Evolutionary conservation across 2,113 vertebrate genomes (phyloP), one percentile per base, ranked within the genome.

Genomic region (Bostrychus sinensis): DNA sequence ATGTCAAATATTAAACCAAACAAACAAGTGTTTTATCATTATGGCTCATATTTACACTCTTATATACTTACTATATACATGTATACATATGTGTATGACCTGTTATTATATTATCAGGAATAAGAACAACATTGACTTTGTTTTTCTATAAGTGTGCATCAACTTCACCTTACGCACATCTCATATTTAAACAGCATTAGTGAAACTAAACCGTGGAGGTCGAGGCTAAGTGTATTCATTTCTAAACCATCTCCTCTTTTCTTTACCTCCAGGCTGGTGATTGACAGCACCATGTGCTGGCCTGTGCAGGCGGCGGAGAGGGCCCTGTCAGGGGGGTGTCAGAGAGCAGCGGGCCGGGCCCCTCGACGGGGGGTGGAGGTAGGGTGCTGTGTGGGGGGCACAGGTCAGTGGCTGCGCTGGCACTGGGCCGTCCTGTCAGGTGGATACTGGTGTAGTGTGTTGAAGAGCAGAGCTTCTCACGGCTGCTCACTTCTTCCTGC

Each of bases 401-500:
- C 1, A 1, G 71, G 82, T 78, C 81, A 70, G 1, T 30, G 84
- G 77, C 75, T 78, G 72, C 55, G 80, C 80, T 83, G 78, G 82
- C 69, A 77, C 72, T 19, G 65, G 58, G 50, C 83, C 77, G 60
- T 72, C 80, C 83, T 83, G 79, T 87, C 75, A 83, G 86, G 83
- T 79, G 66, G 78, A 74, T 54, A 14, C 74, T 55, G 66, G 59
- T 38, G 62, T 46, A 55, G 71, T 39, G 3, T 59, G 76, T 69
- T 82, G 61, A 72, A 83, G 71, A 63, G 63, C 51, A 82, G 75
- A 70, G 37, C 76, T 69, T 81, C 17, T 85, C 1, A 82, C 68
- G 62, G 80, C 65, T 46, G 84, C 67, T 0, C 92, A 94, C 80
- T 91, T 86, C 87, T 94, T 99, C 93, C 89, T 98, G 83, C 93